Base-by-base conservation (phyloP, 2,888 invertebrate genomes). In the Scaptomyza tumidula region DNA sequence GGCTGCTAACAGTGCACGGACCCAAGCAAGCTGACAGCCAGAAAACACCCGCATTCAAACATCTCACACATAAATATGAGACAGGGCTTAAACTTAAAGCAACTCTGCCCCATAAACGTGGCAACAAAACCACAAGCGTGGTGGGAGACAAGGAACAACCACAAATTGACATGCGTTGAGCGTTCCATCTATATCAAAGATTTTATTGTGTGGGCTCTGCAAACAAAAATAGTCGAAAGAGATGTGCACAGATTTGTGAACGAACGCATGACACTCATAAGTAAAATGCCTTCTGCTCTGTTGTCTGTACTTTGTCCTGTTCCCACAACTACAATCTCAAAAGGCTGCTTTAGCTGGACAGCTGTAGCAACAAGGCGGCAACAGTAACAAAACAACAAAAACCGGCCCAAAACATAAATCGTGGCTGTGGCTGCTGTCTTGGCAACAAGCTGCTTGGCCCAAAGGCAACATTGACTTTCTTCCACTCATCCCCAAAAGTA, bases 161-260 rank as follows among this genome's bases (percentile, higher is more conserved):
- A 63, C 83, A 82, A 78, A 86, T 83, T 86, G 83, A 75, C 86
- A 80, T 78, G 73, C 69, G 82, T 71, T 71, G 80, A 77, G 64
- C 75, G 69, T 61, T 59, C 29, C 61, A 48, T 62, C 48, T 43
- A 45, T 37, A 45, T 54, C 24, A 50, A 43, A 48, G 9, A 39
- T 54, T 59, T 68, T 68, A 72, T 60, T 69, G 62, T 65, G 58
- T 71, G 52, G 48, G 35, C 56, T 41, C 58, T 46, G 24, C 49
- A 39, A 54, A 19, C 48, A 14, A 45, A 39, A 31, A 57, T 33
- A 33, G 52, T 35, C 44, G 49, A 37, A 39, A 24, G 24, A 69
- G 61, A 58, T 65, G 70, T 65, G 83, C 75, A 70, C 62, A 86
- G 83, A 85, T 86, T 80, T 78, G 52, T 57, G 35, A 61, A 71